Conservation (phyloP, 2,113 vertebrate species). For the Helogale parvula region DNA sequence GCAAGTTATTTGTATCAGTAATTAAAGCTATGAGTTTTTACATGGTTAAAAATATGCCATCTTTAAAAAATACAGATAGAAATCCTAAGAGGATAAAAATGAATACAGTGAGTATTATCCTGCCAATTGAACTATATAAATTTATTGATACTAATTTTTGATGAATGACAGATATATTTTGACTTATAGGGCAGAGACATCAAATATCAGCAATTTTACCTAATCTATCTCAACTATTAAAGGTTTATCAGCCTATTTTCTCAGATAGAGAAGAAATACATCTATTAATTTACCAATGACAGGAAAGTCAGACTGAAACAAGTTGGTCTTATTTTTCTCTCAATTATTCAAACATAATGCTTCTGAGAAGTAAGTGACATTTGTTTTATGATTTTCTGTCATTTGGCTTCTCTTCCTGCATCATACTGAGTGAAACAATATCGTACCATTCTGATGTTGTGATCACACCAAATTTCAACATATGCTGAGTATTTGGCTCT, state of each 20-base stretch:
- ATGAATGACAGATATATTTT: constrained; percentile 9
- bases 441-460: constrained; percentile 63
- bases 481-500: constrained; percentile 67
- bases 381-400: constrained; percentile 60
- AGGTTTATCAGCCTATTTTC: neutral
- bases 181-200: constrained; percentile 19
- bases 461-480: constrained; percentile 64
- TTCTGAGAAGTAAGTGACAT: constrained; percentile 48
- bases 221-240: neutral
- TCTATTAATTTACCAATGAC: neutral
- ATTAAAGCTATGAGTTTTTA: neutral
- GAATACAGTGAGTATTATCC: neutral
- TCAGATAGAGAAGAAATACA: neutral
- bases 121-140: neutral
- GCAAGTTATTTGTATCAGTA: neutral
- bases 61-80: neutral
- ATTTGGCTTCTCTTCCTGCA: constrained; percentile 55
- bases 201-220: neutral
- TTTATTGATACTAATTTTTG: neutral
- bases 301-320: constrained; percentile 35
- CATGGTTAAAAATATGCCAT: neutral
- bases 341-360: constrained; percentile 5
- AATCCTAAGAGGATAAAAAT: neutral
- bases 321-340: constrained; percentile 45
- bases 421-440: constrained; percentile 60